Evolutionary conservation across 2,113 vertebrate genomes (phyloP).

Genomic region (Tachysurus vachellii): DNA sequence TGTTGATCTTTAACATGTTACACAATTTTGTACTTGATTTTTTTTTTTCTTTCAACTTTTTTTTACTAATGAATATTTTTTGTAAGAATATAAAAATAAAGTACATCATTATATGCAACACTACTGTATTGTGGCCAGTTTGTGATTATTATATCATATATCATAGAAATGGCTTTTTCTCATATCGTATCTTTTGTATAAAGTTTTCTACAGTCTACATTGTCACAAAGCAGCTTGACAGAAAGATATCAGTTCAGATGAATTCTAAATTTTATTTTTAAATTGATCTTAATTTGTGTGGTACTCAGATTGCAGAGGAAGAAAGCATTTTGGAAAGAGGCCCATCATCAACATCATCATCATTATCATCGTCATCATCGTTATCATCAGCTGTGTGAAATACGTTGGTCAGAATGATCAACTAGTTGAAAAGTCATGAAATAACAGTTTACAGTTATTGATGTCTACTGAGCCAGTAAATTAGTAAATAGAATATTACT

Average conservation of each 20-base stretch:
- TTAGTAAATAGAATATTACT: neutral
- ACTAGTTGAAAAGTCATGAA: neutral
- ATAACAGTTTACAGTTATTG: neutral
- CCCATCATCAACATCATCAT: neutral
- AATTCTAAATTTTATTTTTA: too few species aligned
- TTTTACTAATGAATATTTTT: neutral
- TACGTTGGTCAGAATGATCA: neutral
- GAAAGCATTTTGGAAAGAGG: neutral
- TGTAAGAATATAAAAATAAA: neutral
- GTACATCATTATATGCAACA: neutral
- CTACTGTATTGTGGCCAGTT: neutral
- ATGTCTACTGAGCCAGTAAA: neutral
- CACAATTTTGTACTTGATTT: neutral
- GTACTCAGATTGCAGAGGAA: neutral
- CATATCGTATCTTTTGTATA: neutral
- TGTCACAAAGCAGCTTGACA: too few species aligned
- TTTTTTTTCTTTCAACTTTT: neutral
- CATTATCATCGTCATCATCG: neutral
- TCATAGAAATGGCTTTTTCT: neutral
- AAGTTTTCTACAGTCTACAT: too few species aligned
- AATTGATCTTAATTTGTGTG: neutral
- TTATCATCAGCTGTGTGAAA: neutral
- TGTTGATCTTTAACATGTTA: neutral
- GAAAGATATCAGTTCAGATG: too few species aligned
- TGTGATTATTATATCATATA: neutral